Evolutionary conservation across 2,797 vertebrate genomes (phyloP).

Genomic region (Steatocranus sp.): DNA sequence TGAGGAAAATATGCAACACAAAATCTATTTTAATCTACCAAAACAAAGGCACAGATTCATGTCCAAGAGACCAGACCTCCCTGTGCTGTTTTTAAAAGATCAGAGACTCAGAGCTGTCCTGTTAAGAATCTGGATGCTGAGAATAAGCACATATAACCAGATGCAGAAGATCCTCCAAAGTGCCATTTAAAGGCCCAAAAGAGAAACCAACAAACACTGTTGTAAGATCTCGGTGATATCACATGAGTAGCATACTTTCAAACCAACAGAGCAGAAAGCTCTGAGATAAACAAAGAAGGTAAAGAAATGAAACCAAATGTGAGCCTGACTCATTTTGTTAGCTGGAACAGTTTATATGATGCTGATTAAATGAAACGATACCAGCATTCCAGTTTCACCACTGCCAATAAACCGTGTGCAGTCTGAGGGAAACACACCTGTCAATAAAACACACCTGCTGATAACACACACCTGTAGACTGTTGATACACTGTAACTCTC

Average conservation of each 20-base stretch:
- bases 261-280: background rate
- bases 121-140: background rate
- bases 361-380: rapidly evolving
- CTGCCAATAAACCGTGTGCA: background rate
- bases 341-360: background rate
- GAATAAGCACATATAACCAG: background rate
- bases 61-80: background rate
- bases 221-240: background rate
- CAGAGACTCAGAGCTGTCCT: background rate
- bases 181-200: background rate
- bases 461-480: background rate
- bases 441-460: background rate
- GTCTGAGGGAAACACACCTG: background rate
- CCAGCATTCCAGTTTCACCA: background rate
- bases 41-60: background rate
- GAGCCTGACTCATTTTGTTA: background rate
- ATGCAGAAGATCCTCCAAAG: background rate
- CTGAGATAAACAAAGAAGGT: background rate
- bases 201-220: background rate
- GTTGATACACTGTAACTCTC: background rate
- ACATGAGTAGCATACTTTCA: background rate
- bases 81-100: background rate
- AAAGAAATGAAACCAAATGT: background rate
- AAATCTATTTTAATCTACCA: background rate
- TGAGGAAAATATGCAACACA: background rate